These are phyloP conservation scores for Tricholauxania praeusta DNA, from an alignment of 2,888 invertebrate species.

Conservation along the genomic window DNA sequence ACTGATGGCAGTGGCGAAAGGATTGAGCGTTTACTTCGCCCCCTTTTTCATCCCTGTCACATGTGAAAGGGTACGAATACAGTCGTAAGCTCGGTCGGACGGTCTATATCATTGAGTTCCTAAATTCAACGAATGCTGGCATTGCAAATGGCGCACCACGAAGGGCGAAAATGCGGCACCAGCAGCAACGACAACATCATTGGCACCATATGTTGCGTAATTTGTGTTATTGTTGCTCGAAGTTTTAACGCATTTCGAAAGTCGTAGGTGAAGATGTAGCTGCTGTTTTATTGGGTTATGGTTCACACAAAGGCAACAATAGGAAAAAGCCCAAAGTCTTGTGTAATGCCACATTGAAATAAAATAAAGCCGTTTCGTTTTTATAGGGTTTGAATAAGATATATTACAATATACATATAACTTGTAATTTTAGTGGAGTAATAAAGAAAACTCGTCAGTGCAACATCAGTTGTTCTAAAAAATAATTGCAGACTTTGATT, in stretches of 20 bases:
- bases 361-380: too few relatives aligned
- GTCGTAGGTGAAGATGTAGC: conserved; percentile 20
- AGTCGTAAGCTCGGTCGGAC: conserved; percentile 1
- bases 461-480: too few relatives aligned
- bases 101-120: conserved; percentile 4
- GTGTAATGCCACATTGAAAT: too few relatives aligned
- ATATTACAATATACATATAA: too few relatives aligned
- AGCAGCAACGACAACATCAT: conserved; percentile 55
- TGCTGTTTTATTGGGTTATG: neutral
- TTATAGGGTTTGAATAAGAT: too few relatives aligned
- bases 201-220: conserved; percentile 69
- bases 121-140: neutral
- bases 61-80: neutral
- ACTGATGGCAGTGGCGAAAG: conserved; percentile 41
- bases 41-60: conserved; percentile 25
- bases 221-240: conserved; percentile 67
- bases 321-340: too few relatives aligned
- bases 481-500: too few relatives aligned
- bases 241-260: conserved; percentile 47
- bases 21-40: conserved; percentile 47
- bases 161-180: conserved; percentile 31
- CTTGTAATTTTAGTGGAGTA: too few relatives aligned
- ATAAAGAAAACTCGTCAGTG: too few relatives aligned
- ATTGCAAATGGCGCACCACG: conserved; percentile 24
- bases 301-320: too few relatives aligned